Conservation (phyloP, 2,113 vertebrate genomes). For the Jaculus jaculus region DNA sequence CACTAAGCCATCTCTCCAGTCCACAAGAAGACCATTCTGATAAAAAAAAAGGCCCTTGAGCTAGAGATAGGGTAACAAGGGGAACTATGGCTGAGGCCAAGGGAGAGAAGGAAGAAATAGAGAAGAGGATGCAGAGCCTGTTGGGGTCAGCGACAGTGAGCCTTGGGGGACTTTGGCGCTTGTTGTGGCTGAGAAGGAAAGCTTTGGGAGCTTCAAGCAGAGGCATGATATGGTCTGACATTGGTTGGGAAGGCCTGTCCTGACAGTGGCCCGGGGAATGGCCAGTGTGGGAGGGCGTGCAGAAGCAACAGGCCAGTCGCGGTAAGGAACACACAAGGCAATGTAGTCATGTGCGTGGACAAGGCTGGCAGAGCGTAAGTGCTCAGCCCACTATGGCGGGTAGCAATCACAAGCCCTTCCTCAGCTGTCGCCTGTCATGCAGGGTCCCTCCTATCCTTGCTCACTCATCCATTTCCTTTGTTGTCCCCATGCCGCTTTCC, state of each 20-base stretch:
- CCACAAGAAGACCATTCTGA: background rate
- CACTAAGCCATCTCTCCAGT: too few species aligned
- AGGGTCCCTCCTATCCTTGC: background rate
- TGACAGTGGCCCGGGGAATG: background rate
- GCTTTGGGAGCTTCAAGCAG: background rate
- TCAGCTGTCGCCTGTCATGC: background rate
- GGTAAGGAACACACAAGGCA: background rate
- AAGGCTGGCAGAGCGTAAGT: background rate
- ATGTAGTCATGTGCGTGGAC: rapidly evolving
- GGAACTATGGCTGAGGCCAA: background rate
- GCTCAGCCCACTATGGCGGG: background rate
- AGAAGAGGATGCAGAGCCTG: background rate
- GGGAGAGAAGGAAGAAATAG: too few species aligned
- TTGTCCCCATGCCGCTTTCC: background rate
- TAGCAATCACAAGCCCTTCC: background rate
- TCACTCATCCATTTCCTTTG: background rate
- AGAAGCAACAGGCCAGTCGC: background rate
- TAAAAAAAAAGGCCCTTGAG: background rate
- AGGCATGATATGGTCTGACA: background rate
- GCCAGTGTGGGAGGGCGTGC: background rate
- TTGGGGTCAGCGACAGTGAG: background rate
- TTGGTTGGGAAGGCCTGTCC: background rate
- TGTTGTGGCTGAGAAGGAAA: background rate
- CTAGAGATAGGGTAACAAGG: background rate
- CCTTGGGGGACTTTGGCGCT: background rate